These are phyloP conservation scores for Gila orcuttii DNA, from an alignment of 2,113 vertebrate species.

Conservation along the genomic window DNA sequence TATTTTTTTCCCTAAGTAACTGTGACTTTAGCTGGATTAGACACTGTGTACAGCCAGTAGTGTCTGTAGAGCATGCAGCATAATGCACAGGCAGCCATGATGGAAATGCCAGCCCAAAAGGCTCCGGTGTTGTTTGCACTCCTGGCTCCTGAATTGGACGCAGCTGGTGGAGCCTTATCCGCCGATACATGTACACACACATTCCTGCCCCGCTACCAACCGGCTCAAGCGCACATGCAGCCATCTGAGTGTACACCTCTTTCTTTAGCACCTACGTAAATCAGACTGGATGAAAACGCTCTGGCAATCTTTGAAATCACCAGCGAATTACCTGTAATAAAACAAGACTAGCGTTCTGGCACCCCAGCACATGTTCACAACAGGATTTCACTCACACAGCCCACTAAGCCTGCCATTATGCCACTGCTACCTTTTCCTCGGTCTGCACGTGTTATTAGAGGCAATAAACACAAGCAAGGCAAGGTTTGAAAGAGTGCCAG, in stretches of 20 bases:
- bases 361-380: conserved; percentile 48
- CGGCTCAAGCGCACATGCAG: conserved; percentile 47
- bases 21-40: conserved; percentile 53
- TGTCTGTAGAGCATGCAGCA: conserved; percentile 40
- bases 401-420: conserved; percentile 63
- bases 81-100: conserved; percentile 40
- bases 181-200: conserved; percentile 19
- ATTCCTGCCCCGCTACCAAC: conserved; percentile 12
- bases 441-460: conserved; percentile 71
- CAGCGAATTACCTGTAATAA: conserved; percentile 77
- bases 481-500: conserved; percentile 60
- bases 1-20: not conserved
- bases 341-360: conserved; percentile 65
- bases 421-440: conserved; percentile 60
- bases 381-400: conserved; percentile 65
- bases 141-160: conserved; percentile 28
- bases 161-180: conserved; percentile 42
- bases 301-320: conserved; percentile 76
- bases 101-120: conserved; percentile 57
- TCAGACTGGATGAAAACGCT: conserved; percentile 65
- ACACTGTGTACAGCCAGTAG: conserved; percentile 43
- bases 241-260: conserved; percentile 60
- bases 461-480: conserved; percentile 68
- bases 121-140: conserved; percentile 42
- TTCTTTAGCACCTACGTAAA: conserved; percentile 64